Evolutionary conservation across 2,797 vertebrate genomes (phyloP).

Genomic region (Rhynchotus rufescens): DNA sequence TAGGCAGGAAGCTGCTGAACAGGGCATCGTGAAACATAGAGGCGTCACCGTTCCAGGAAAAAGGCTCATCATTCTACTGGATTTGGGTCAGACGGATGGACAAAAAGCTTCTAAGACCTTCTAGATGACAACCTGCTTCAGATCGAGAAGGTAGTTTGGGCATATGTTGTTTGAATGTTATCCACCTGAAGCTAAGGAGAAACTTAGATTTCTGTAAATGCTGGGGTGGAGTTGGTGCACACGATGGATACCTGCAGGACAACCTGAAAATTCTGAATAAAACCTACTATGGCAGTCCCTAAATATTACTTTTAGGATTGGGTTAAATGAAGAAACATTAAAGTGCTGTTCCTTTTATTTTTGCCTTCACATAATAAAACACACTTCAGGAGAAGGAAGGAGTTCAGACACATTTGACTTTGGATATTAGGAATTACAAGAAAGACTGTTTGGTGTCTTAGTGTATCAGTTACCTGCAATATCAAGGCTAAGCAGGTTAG

Average conservation of each 20-base stretch:
- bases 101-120: not conserved
- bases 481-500: not conserved
- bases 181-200: not conserved
- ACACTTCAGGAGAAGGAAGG: not conserved
- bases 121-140: not conserved
- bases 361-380: not conserved
- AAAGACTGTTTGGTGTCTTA: not conserved
- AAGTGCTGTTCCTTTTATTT: not conserved
- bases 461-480: not conserved
- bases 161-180: not conserved
- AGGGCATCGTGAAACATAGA: not conserved
- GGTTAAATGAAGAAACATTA: not conserved
- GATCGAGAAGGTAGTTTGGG: not conserved
- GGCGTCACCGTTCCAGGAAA: not conserved
- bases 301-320: not conserved
- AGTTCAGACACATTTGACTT: not conserved
- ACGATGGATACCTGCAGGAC: not conserved
- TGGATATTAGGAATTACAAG: not conserved
- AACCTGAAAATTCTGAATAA: not conserved
- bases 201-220: not conserved
- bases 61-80: not conserved
- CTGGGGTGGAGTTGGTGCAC: not conserved
- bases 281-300: not conserved
- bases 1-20: not conserved
- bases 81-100: not conserved